Evolutionary conservation across 2,797 vertebrate genomes (phyloP).

Genomic region (Anableps anableps): DNA sequence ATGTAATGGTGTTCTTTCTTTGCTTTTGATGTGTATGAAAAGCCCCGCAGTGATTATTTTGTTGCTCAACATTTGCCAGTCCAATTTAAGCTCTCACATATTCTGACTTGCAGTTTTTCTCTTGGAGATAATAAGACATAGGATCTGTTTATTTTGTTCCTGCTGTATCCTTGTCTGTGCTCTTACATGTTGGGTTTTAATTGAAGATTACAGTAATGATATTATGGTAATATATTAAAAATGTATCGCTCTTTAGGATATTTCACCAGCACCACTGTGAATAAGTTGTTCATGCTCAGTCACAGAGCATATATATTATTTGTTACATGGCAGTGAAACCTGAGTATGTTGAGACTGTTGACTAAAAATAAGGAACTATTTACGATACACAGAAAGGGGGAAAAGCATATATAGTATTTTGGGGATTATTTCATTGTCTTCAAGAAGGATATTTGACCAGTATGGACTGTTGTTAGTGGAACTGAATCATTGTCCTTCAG

Average conservation of each 20-base stretch:
- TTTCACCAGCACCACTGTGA: not conserved
- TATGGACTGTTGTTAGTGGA: slow-evolving; percentile 59
- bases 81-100: slow-evolving; percentile 35
- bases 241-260: not conserved
- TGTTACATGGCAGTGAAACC: not conserved
- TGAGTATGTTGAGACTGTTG: not conserved
- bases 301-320: not conserved
- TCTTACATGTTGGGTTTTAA: slow-evolving; percentile 24
- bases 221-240: slow-evolving; percentile 23
- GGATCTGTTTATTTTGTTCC: slow-evolving; percentile 51
- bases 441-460: slow-evolving; percentile 46
- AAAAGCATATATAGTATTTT: not conserved
- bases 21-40: slow-evolving; percentile 62
- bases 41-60: slow-evolving; percentile 55
- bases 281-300: not conserved
- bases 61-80: slow-evolving; percentile 66
- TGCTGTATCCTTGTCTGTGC: slow-evolving; percentile 47
- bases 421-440: slow-evolving; percentile 56
- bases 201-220: slow-evolving; percentile 12
- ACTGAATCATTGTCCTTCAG: slow-evolving; percentile 72
- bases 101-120: slow-evolving; percentile 68
- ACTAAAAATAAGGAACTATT: not conserved
- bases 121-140: slow-evolving; percentile 34
- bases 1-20: slow-evolving; percentile 32
- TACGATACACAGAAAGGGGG: not conserved